Conservation (phyloP, 1,140 invertebrate genomes). For the Homalodisca vitripennis region DNA sequence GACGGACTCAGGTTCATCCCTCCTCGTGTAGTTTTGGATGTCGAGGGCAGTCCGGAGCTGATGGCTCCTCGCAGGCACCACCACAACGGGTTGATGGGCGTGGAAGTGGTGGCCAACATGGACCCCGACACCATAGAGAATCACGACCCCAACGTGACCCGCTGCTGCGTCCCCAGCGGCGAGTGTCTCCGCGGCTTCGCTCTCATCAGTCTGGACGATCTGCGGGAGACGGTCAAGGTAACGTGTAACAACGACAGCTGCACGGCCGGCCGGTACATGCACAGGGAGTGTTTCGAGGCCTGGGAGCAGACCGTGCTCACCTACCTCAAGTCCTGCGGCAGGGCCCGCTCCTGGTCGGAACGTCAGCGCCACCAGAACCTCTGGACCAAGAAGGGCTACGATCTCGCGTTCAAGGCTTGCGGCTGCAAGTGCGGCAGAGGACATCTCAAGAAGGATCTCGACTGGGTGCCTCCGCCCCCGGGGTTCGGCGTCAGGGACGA, state of each 20-base stretch:
- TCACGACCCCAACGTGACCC: conserved; percentile 51
- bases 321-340: conserved; percentile 84
- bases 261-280: conserved; percentile 86
- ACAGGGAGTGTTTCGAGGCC: conserved; percentile 89
- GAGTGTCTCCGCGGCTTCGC: conserved; percentile 58
- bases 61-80: conserved; percentile 34
- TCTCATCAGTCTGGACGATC: conserved; percentile 67
- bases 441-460: conserved; percentile 90
- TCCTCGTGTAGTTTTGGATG: background rate
- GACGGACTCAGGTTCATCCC: conserved; percentile 7
- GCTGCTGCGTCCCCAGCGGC: conserved; percentile 80
- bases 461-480: conserved; percentile 75
- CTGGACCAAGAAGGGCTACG: conserved; percentile 97
- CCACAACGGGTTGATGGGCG: conserved; percentile 23
- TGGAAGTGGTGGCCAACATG: conserved; percentile 9
- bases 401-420: conserved; percentile 88
- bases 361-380: conserved; percentile 90
- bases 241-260: conserved; percentile 94
- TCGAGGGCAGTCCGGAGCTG: background rate
- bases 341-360: conserved; percentile 91
- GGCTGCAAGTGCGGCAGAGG: conserved; percentile 85
- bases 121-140: conserved; percentile 23
- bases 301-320: conserved; percentile 88
- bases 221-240: conserved; percentile 81
- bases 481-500: conserved; percentile 47